Evolutionary conservation across 2,888 invertebrate genomes (phyloP).

Genomic region (Drosophila austrosaltans): DNA sequence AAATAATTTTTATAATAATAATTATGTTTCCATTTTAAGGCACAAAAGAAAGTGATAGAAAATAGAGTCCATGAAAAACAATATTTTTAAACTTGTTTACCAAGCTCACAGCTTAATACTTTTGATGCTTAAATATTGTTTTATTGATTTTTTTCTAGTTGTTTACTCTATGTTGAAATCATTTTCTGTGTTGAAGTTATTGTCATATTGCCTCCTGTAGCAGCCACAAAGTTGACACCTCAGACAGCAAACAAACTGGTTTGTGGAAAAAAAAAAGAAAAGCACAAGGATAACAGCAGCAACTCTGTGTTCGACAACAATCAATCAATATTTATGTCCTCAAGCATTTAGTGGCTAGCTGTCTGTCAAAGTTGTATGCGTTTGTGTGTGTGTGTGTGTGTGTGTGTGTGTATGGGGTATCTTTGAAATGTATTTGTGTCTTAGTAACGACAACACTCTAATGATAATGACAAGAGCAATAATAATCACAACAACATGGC

Average conservation of each 20-base stretch:
- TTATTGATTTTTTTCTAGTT: background rate
- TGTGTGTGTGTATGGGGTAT: slow-evolving; percentile 32
- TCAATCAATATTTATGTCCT: slow-evolving; percentile 78
- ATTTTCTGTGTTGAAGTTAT: slow-evolving; percentile 10
- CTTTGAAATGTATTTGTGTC: slow-evolving; percentile 9
- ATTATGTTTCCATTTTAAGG: too few species aligned
- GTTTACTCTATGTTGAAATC: background rate
- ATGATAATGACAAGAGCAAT: slow-evolving; percentile 77
- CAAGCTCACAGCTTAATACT: background rate
- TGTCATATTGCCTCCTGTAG: slow-evolving; percentile 45
- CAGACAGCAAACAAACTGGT: slow-evolving; percentile 44
- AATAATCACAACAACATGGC: slow-evolving; percentile 59
- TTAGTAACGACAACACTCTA: slow-evolving; percentile 42
- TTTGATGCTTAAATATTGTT: background rate
- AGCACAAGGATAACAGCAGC: slow-evolving; percentile 37
- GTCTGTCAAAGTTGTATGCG: slow-evolving; percentile 35
- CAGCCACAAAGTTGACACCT: slow-evolving; percentile 70
- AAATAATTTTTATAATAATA: too few species aligned
- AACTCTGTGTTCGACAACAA: slow-evolving; percentile 64
- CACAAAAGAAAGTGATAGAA: too few species aligned
- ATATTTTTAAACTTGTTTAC: background rate
- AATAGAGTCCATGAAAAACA: too few species aligned
- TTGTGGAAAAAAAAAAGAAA: slow-evolving; percentile 30
- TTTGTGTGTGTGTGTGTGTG: slow-evolving; percentile 51
- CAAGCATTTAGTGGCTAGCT: slow-evolving; percentile 59